Evolutionary conservation across 2,113 vertebrate genomes (phyloP).

Genomic region (Rhynchomys soricoides): DNA sequence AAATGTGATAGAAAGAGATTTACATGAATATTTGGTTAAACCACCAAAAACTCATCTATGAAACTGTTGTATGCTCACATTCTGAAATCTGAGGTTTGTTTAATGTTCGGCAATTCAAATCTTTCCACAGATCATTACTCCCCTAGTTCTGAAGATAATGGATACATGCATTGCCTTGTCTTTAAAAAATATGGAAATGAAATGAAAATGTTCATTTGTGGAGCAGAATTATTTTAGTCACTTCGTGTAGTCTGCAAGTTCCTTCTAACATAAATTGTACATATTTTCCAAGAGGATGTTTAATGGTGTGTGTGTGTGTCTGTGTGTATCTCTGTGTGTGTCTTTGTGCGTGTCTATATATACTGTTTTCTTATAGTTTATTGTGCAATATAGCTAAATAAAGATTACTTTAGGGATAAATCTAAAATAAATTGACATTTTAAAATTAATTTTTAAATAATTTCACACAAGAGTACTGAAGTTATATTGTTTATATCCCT

Average conservation of each 20-base stretch:
- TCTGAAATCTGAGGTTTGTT: slow-evolving; percentile 38
- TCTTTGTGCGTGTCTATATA: too few relatives aligned
- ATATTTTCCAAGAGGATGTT: neutral
- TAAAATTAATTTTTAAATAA: neutral
- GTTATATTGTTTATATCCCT: neutral
- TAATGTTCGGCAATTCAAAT: slow-evolving; percentile 15
- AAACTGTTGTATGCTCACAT: neutral
- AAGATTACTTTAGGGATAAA: neutral
- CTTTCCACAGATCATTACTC: slow-evolving; percentile 39
- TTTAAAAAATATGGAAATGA: neutral
- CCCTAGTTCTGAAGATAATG: neutral
- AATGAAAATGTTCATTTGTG: slow-evolving; percentile 44
- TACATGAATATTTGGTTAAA: neutral
- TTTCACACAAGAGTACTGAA: neutral
- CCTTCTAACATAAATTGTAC: neutral
- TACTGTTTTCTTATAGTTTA: too few relatives aligned
- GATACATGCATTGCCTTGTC: neutral
- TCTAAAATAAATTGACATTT: neutral
- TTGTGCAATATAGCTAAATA: neutral
- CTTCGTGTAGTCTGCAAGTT: neutral
- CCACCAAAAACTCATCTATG: neutral
- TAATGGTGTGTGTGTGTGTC: too few relatives aligned
- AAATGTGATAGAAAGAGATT: neutral
- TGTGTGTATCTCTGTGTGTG: too few relatives aligned
- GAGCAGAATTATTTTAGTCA: neutral